Evolutionary conservation across 2,888 invertebrate genomes (phyloP).

Genomic region (Pseudococcus jackbeardsleyi): DNA sequence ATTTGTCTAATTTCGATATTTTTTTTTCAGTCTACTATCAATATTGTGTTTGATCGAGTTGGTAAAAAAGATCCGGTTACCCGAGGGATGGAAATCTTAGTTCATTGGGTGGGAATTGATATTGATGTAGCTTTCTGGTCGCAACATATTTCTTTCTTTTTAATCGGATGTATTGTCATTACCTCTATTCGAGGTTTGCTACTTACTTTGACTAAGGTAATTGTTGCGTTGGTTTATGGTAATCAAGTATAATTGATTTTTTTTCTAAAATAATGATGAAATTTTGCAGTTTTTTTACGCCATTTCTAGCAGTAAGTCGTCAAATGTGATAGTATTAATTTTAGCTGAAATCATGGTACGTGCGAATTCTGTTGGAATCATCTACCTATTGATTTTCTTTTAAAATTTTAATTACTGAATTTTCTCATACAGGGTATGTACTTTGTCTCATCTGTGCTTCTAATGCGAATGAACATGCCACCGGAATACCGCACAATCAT

Average conservation of each 20-base stretch:
- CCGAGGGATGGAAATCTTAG: constrained; percentile 93
- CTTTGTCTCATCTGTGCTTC: constrained; percentile 95
- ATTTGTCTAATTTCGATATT: background rate
- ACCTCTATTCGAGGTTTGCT: constrained; percentile 97
- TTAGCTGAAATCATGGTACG: constrained; percentile 96
- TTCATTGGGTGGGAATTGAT: constrained; percentile 95
- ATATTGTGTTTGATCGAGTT: constrained; percentile 98
- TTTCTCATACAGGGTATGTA: constrained; percentile 88
- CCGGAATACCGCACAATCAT: constrained; percentile 95
- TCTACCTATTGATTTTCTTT: background rate
- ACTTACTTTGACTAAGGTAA: constrained; percentile 95
- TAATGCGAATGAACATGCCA: constrained; percentile 99
- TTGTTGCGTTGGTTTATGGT: background rate
- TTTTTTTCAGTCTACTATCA: constrained; percentile 86
- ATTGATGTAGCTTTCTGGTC: constrained; percentile 99
- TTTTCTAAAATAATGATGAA: no score
- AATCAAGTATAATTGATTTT: no score
- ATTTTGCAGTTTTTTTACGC: constrained; percentile 95
- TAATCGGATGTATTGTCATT: constrained; percentile 97
- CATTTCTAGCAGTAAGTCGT: constrained; percentile 98
- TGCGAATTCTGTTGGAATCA: background rate
- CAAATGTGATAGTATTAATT: constrained; percentile 96
- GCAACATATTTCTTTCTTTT: constrained; percentile 96
- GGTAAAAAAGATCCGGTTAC: constrained; percentile 99
- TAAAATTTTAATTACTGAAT: background rate